Evolutionary conservation across 2,113 vertebrate genomes (phyloP), one percentile per base, ranked within the genome.

Genomic region (Cnemophilus loriae): DNA sequence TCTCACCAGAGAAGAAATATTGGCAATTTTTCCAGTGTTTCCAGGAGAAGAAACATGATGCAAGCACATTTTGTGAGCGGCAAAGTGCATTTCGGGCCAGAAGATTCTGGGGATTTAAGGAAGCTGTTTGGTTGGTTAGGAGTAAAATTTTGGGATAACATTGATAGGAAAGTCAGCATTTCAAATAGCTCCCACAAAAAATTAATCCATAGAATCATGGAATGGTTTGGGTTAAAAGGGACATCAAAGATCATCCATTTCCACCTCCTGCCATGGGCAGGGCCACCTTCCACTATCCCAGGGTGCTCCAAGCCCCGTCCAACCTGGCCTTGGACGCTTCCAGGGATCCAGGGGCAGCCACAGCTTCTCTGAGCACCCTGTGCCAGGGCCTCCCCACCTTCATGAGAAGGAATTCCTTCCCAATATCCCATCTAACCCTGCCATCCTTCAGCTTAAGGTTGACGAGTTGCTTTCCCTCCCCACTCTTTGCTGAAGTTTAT

Each of bases 271-370:
- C 41, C 35, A 35, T 8, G 39, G 28, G 9, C 65, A 42, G 30
- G 20, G 57, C 49, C 35, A 50, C 0, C 2, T 57, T 1, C 44
- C 50, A 74, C 21, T 1, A 0, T 0, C 6, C 49, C 85, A 79
- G 13, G 15, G 0, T 4, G 37, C 44, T 50, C 59, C 67, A 42
- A 80, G 17, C 21, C 26, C 9, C 0, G 0, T 27, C 42, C 32
- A 37, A 0, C 32, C 67, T 37, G 59, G 26, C 10, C 37, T 57
- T 73, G 50, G 59, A 4, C 57, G 33, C 14, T 80, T 3, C 14
- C 86, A 88, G 50, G 50, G 22, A 33, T 80, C 57, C 57, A 39
- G 42, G 18, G 15, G 44, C 44, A 81, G 42, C 22, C 76, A 33
- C 59, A 73, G 59, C 37, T 42, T 2, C 42, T 57, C 59, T 56